Evolutionary conservation across 2,888 invertebrate genomes (phyloP).

Genomic region (Nomada fabriciana): DNA sequence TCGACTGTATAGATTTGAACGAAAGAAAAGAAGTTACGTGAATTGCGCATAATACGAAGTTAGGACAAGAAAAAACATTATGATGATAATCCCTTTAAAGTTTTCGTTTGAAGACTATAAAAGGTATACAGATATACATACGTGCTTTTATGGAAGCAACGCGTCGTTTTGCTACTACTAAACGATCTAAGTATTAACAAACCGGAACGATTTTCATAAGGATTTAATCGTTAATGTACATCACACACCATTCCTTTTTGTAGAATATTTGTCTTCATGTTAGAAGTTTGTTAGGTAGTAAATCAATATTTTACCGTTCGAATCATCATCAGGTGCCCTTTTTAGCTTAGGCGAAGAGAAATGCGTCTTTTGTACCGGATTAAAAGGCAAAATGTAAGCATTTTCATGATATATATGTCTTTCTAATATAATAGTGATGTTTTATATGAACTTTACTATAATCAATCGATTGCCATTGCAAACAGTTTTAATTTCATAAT

Average conservation of each 20-base stretch:
- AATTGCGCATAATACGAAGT: constrained; percentile 57
- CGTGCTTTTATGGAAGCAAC: constrained; percentile 32
- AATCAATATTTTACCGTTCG: constrained; percentile 62
- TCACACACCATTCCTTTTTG: constrained; percentile 67
- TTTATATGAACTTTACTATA: constrained; percentile 56
- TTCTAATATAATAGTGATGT: constrained; percentile 46
- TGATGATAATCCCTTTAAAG: constrained; percentile 40
- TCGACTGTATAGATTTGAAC: constrained; percentile 25
- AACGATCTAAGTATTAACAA: constrained; percentile 57
- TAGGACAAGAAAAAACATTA: constrained; percentile 35
- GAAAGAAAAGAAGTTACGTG: constrained; percentile 29
- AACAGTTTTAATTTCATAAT: constrained; percentile 47
- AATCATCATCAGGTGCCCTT: constrained; percentile 60
- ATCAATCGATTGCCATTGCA: constrained; percentile 47
- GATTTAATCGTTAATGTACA: constrained; percentile 61
- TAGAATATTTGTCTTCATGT: constrained; percentile 66
- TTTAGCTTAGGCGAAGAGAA: constrained; percentile 50
- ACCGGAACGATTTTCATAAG: constrained; percentile 55
- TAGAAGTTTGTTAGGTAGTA: constrained; percentile 57
- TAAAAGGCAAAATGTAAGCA: constrained; percentile 51
- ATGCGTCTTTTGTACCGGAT: constrained; percentile 58
- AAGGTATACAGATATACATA: constrained; percentile 41
- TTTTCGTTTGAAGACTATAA: constrained; percentile 37
- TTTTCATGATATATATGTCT: constrained; percentile 50
- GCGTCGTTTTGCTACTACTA: constrained; percentile 60